Evolutionary conservation across 2,113 vertebrate genomes (phyloP), one percentile per base, ranked within the genome.

Genomic region (Hyperopisus bebe): DNA sequence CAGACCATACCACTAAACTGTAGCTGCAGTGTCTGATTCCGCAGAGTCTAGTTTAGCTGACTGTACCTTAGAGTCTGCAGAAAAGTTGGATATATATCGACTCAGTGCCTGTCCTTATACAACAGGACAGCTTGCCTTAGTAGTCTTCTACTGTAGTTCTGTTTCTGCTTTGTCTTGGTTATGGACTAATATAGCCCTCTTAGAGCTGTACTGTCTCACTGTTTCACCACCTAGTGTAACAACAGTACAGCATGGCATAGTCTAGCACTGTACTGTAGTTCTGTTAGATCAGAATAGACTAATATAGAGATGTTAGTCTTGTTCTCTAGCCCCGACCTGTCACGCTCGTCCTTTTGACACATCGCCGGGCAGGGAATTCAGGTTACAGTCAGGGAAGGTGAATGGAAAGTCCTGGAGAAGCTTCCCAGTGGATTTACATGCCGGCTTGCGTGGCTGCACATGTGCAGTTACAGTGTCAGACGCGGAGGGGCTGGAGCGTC

Each of bases 1-100:
- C 95, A 94, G 93, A 94, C 91, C 92, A 94, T 95, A 96, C 95
- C 94, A 95, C 94, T 96, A 95, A 96, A 95, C 95, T 90, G 94
- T 96, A 96, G 96, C 93, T 77, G 94, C 95, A 95, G 94, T 94
- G 95, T 95, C 93, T 94, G 94, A 95, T 94, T 96, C 83, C 87
- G 70, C 89, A 93, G 94, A 95, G 95, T 94, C 92, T 95, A 95
- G 94, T 92, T 87, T 95, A 96, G 96, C 93, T 89, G n/a, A 95
- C 94, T 95, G 93, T 94, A 95, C 92, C 94, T 88, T 96, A 95
- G 94, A 94, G 91, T 93, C 89, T 90, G 91, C 90, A 91, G 91
- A 92, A 91, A 92, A 89, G 88, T 93, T 87, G 46, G 92, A 88
- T 92, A 62, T 50, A 35, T 90, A 90, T 94, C 93, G 94, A 92